Base-by-base conservation (phyloP, 2,113 vertebrate species). In the Paratilapia polleni region DNA sequence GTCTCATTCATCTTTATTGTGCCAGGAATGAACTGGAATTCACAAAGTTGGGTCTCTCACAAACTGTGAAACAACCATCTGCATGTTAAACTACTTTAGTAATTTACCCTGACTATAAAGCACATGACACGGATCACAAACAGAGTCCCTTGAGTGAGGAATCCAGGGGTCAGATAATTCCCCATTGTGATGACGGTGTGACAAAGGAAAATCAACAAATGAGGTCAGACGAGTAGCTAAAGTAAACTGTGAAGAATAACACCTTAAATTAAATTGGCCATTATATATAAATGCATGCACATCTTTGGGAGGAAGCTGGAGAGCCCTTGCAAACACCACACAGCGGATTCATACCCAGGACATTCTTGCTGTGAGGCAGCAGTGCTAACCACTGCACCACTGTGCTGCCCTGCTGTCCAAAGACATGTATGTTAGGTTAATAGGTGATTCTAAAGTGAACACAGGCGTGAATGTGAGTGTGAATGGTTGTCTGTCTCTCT, bases 141-240 rank as follows among this genome's bases (percentile, higher is more conserved):
- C 47, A n/a, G 24, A 70, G 68, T 73, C 52, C 34, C 1, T 47
- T 34, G 47, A 26, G 36, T 20, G 6, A 43, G 0, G 24, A 15
- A 78, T 86, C 43, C 57, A 78, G 31, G 70, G n/a, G 49, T 81
- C 73, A 81, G 68, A 75, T 73, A 56, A 68, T 62, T 79, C 26
- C 14, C 64, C 22, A 28, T 47, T 20, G 20, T 82, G 43, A 70
- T 77, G 66, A 61, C 28, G 54, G n/a, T 26, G 13, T 62, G 49
- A 41, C 31, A 63, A 15, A 57, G 10, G 59, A 22, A 68, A 13
- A 75, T 36, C 1, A n/a, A 13, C 52, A 2, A 38, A 26, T 7
- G 36, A 15, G 5, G 68, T 24, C 41, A 15, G 34, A 43, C 26
- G 43, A 19, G 66, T 73, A 6, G 12, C 47, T 28, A 59, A 66